These are phyloP conservation scores for Enoplosus armatus DNA, from an alignment of 2,797 vertebrate species.

Conservation along the genomic window DNA sequence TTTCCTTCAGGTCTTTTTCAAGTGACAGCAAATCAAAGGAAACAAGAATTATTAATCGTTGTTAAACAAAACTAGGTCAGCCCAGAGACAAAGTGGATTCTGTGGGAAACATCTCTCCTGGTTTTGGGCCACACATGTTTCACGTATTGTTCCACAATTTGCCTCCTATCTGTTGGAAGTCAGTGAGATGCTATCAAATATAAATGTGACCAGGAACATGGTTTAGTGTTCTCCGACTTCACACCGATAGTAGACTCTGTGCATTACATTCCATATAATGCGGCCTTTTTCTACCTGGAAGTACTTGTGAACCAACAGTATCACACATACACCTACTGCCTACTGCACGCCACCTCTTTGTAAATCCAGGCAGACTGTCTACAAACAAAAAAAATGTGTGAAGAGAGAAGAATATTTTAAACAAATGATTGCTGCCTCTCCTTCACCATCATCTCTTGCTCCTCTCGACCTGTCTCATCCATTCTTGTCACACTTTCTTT, in stretches of 20 bases:
- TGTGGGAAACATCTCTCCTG: conserved; percentile 9
- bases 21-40: conserved; percentile 17
- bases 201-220: conserved; percentile 7
- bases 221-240: conserved; percentile 15
- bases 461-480: background rate
- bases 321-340: conserved; percentile 40
- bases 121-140: background rate
- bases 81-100: background rate
- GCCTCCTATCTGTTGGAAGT: conserved; percentile 8
- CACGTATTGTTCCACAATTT: conserved; percentile 13
- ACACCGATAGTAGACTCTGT: conserved; percentile 30
- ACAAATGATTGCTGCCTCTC: background rate
- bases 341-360: conserved; percentile 2
- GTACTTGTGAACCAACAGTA: conserved; percentile 36
- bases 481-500: background rate
- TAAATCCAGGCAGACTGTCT: background rate
- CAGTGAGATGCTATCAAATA: conserved; percentile 11
- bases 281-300: conserved; percentile 59
- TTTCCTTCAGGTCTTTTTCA: conserved; percentile 40
- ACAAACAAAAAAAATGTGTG: background rate
- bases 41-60: background rate
- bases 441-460: background rate
- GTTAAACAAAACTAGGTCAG: background rate
- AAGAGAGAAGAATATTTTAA: background rate
- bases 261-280: conserved; percentile 57